Evolutionary conservation across 2,113 vertebrate species (phyloP).

Genomic region (Micromys minutus): DNA sequence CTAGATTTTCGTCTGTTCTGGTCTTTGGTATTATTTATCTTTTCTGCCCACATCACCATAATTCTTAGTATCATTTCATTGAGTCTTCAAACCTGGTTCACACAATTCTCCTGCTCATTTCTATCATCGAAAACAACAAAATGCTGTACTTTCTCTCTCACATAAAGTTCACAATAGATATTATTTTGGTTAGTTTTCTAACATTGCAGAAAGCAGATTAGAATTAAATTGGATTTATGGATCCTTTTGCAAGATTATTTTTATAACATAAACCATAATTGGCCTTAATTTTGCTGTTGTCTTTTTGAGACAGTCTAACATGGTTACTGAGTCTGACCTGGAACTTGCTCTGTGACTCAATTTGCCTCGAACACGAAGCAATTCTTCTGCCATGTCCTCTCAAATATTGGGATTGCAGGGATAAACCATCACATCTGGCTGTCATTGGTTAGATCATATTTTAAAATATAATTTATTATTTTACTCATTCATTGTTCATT

Average conservation of each 20-base stretch:
- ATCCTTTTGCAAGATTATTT: slow-evolving; percentile 35
- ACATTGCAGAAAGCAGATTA: slow-evolving; percentile 22
- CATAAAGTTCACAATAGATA: neutral
- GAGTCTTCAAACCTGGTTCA: neutral
- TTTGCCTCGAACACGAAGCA: neutral
- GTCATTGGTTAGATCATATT: neutral
- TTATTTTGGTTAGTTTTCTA: slow-evolving; percentile 18
- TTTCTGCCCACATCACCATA: neutral
- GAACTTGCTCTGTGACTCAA: neutral
- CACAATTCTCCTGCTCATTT: neutral
- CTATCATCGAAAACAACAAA: slow-evolving; percentile 19
- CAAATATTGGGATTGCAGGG: neutral
- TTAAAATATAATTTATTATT: slow-evolving; percentile 18
- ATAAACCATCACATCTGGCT: neutral
- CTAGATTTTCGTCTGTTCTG: slow-evolving; percentile 18
- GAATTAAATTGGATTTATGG: neutral
- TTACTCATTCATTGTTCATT: slow-evolving; percentile 2
- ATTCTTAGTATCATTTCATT: slow-evolving; percentile 21
- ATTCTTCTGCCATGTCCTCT: neutral
- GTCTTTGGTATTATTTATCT: neutral
- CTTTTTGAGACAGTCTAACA: neutral
- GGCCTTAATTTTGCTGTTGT: neutral
- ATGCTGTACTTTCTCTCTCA: neutral
- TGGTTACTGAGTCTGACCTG: neutral
- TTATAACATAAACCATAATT: slow-evolving; percentile 22